Conservation (phyloP, 2,113 vertebrate species). For the Pyxicephalus adspersus region DNA sequence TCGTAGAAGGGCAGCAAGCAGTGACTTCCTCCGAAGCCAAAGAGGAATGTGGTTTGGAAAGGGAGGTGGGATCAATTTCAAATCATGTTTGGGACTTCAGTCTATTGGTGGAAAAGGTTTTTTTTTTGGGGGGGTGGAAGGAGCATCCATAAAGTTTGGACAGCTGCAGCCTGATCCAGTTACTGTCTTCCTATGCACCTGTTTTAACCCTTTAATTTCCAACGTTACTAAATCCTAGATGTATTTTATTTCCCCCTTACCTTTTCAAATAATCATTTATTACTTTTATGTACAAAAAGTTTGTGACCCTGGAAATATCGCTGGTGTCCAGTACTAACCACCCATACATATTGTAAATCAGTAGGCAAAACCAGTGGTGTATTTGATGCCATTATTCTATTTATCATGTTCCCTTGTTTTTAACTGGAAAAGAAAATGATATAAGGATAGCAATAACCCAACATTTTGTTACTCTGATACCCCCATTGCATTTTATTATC, state of each 20-base stretch:
- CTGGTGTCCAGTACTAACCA: too few relatives aligned
- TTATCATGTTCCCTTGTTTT: too few relatives aligned
- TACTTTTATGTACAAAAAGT: too few relatives aligned
- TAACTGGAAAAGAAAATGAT: too few relatives aligned
- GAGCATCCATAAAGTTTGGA: conserved; percentile 42
- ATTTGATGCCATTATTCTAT: too few relatives aligned
- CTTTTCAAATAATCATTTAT: too few relatives aligned
- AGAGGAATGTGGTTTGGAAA: conserved; percentile 39
- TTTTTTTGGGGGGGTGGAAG: conserved; percentile 29
- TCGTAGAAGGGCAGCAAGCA: conserved; percentile 52
- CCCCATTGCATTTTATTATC: too few relatives aligned
- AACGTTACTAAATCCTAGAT: neutral
- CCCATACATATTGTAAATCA: too few relatives aligned
- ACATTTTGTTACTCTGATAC: too few relatives aligned
- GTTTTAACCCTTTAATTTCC: conserved; percentile 53
- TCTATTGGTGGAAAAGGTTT: conserved; percentile 44
- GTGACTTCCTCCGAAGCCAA: conserved; percentile 42
- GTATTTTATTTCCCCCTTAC: neutral
- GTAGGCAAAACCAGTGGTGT: too few relatives aligned
- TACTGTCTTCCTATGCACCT: conserved; percentile 61
- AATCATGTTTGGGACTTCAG: conserved; percentile 60
- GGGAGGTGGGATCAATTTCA: conserved; percentile 55
- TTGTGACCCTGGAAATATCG: too few relatives aligned
- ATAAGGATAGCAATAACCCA: too few relatives aligned
- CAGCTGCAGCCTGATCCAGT: conserved; percentile 64